Evolutionary conservation across 30 jellyfish, hydroid and myxozoan genomes (phyloP).

Genomic region (Hydra vulgaris): DNA sequence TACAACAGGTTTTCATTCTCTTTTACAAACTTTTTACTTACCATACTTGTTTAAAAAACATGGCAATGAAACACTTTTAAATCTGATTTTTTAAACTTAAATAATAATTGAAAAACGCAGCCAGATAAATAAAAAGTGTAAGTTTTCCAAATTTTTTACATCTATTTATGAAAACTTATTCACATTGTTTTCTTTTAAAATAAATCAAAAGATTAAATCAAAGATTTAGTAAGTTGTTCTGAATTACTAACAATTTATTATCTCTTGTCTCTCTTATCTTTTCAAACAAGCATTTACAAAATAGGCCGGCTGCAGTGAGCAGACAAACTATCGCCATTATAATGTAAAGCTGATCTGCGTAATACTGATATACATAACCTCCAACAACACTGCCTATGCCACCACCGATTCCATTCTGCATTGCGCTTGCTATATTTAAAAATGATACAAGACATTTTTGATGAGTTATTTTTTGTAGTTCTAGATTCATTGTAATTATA

Average conservation of each 20-base stretch:
- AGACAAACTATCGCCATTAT: background rate
- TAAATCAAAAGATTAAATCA: no score
- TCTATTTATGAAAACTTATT: no score
- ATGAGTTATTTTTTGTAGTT: background rate
- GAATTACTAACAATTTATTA: background rate
- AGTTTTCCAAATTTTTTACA: no score
- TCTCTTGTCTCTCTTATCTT: background rate
- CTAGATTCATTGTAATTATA: background rate
- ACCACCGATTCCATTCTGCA: slow-evolving; percentile 4
- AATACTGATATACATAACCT: background rate
- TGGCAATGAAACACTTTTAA: no score
- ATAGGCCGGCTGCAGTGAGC: background rate
- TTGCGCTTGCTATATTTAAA: background rate
- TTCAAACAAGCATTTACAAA: background rate
- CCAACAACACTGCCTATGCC: background rate
- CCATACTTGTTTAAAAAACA: no score
- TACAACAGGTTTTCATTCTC: no score
- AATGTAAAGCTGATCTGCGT: background rate
- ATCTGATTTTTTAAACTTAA: no score
- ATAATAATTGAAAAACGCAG: no score
- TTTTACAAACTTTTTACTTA: no score
- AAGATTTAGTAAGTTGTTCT: no score
- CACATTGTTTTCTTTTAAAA: no score
- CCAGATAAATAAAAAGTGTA: no score
- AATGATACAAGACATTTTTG: background rate